Evolutionary conservation across 2,888 invertebrate genomes (phyloP), one percentile per base, ranked within the genome.

Genomic region (Drosophila picticornis): DNA sequence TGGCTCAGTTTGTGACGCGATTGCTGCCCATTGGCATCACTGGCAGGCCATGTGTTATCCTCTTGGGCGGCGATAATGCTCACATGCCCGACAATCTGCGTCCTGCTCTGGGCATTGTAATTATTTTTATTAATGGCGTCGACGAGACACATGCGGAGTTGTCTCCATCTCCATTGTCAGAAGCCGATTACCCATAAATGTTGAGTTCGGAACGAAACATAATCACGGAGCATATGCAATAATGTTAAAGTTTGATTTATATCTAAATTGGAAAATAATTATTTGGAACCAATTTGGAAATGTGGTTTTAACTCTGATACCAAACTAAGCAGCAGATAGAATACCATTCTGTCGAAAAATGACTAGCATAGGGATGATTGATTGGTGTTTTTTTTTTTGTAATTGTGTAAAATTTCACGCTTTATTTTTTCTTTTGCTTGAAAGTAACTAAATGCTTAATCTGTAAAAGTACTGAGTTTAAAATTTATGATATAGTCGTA

Each of bases 41-140:
- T 2, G 77, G 69, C 0, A 81, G 75, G 50, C 83, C 74, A 2
- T 88, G 86, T 31, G 72, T 85, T 29, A 69, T 77, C 9, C 36
- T 85, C 5, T 43, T 85, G 27, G 70, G 56, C 9, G 72, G 75
- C 9, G 84, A 85, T 29, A 85, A 85, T 56, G 56, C 59, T 0
- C 84, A 85, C 52, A 88, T 85, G 88, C 72, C 77, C 6, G 82
- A 77, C 31, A 83, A 80, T 43, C 61, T 85, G 1, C 74, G 80
- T 2, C 84, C 84, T 1, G 16, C 50, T 0, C 48, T 88, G 31
- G 84, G 80, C 0, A 46, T 84, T 34, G 60, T 83, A 10, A 80
- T 84, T 85, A 72, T 84, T 50, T 84, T 84, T 29, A 65, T 77
- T 1, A 75, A 83, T 29, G 77, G 86, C 16, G 80, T 85, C 7